Percentiles rank a stretch among this genome's conserved stretches.
phyloP scores from a whole-genome alignment of 2,113 vertebrate genomes.

The Petrocephalus zakoni region DNA sequence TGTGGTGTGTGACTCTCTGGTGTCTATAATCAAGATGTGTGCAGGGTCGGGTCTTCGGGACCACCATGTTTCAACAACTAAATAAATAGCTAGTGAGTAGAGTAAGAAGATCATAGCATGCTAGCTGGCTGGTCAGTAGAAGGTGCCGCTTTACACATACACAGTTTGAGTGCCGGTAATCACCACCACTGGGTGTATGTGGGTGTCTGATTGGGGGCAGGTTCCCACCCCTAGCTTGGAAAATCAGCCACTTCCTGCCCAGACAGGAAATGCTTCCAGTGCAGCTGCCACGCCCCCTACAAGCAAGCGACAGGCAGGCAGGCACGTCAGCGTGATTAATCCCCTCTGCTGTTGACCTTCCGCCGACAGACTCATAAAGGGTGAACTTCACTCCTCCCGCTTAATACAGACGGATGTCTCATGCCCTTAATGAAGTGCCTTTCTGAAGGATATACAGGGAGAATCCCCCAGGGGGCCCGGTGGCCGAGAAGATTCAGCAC shows the following conservation, averaged over 20 bases:
- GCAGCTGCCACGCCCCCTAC: neutral
- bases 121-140: neutral
- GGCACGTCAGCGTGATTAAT: neutral
- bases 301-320: no score
- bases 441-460: neutral
- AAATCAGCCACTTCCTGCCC: neutral
- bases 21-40: neutral
- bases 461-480: neutral
- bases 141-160: neutral
- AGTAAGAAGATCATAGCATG: neutral
- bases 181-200: neutral
- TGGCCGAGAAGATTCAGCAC: neutral
- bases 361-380: neutral
- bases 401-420: neutral
- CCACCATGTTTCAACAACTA: neutral
- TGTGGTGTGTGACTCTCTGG: neutral
- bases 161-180: neutral
- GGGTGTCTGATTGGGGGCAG: neutral
- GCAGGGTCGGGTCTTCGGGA: neutral
- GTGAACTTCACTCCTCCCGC: neutral
- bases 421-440: neutral
- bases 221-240: neutral
- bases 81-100: neutral
- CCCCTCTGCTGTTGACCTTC: neutral
- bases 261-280: neutral